Evolutionary conservation across 2,113 vertebrate species (phyloP).

Genomic region (Plectropomus leopardus): DNA sequence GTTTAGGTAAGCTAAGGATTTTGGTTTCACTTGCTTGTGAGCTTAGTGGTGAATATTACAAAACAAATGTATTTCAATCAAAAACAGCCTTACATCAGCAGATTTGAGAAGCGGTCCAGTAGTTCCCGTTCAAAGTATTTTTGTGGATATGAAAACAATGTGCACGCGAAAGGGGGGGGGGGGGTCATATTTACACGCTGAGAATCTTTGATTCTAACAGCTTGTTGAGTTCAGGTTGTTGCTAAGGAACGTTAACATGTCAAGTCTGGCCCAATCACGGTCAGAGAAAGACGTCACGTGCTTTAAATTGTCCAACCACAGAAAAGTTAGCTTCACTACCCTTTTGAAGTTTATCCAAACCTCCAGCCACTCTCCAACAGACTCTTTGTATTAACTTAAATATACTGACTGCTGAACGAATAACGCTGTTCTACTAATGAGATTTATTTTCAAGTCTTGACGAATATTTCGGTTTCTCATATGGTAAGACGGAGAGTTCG

Average conservation of each 20-base stretch:
- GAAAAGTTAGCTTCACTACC: neutral
- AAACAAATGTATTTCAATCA: neutral
- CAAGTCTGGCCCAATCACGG: slow-evolving; percentile 46
- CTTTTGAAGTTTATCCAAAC: slow-evolving; percentile 31
- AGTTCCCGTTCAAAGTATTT: neutral
- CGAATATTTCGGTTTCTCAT: neutral
- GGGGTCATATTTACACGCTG: neutral
- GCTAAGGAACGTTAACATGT: slow-evolving; percentile 44
- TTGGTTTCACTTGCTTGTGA: neutral
- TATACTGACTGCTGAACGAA: neutral
- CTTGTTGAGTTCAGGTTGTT: slow-evolving; percentile 42
- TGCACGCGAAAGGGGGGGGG: neutral
- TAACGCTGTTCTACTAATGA: neutral
- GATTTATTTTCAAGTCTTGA: neutral
- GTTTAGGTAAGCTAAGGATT: neutral
- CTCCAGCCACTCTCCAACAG: neutral
- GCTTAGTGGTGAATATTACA: too few relatives aligned
- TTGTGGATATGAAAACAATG: neutral
- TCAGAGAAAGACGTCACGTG: slow-evolving; percentile 17
- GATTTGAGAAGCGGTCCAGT: neutral
- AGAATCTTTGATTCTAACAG: neutral
- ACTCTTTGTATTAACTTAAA: neutral
- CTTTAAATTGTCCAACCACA: slow-evolving; percentile 50
- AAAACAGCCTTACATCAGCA: neutral
- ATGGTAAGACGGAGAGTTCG: slow-evolving; percentile 50